Base-by-base conservation (phyloP, 2,113 vertebrate genomes). In the Reinhardtius hippoglossoides region DNA sequence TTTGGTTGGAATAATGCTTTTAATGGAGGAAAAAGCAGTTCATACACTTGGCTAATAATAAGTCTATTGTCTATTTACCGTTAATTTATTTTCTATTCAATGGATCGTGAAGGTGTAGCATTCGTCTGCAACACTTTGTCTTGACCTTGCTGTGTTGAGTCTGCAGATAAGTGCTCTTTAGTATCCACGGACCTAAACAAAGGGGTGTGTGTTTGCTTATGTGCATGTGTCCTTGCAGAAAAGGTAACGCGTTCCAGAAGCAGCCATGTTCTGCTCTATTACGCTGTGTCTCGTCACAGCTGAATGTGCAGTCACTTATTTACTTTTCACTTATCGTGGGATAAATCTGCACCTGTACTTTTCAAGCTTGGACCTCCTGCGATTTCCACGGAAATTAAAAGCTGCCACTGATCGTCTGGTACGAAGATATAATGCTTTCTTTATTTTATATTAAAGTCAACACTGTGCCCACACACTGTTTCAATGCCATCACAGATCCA, bases 81-180 rank as follows among this genome's bases (percentile, higher is more conserved):
- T 42, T 13, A 0, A 13, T 40, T 26, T 52, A 5, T 54, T 0
- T 24, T 59, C 13, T 54, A 1, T 21, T 69, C 20, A 1, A 1
- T 60, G n/a, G 27, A 10, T 42, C 4, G 37, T 35, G 74, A 20
- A 57, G 48, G 3, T 52, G 40, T 42, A 23, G 15, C 0, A 15
- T 61, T 14, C 12, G 13, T 74, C 31, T 31, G 31, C 59, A 5
- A 46, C 55, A 58, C 21, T 7, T 21, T 10, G 24, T 57, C 26
- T 74, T 86, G 83, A 90, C 83, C 88, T 91, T 88, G 79, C 62
- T 72, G 20, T 86, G 77, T 71, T 84, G 79, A 77, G 70, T 81
- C 74, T 83, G 7, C 35, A 67, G 76, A 81, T 67, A 84, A 80
- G 64, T 54, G 26, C 23, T 83, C 89, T 82, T 91, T 77, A 80